phyloP scores from a whole-genome alignment of 2,888 invertebrate species.

The Napeogenes inachia region DNA sequence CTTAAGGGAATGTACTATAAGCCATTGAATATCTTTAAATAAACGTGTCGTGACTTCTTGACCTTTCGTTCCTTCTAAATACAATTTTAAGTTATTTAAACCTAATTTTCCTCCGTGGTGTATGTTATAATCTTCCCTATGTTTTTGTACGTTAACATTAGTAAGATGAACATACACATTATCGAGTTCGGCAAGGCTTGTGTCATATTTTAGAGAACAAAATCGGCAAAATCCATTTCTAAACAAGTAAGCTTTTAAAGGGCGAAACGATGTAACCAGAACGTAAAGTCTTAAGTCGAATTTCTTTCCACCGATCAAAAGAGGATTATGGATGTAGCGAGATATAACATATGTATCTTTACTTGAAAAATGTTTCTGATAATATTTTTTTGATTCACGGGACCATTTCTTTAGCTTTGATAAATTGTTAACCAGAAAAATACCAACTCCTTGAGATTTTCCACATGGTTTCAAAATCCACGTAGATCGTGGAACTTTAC shows the following conservation, averaged over 20 bases:
- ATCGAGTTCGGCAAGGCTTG: constrained; percentile 90
- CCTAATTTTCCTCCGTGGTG: constrained; percentile 97
- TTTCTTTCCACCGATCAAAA: constrained; percentile 96
- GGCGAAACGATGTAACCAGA: constrained; percentile 94
- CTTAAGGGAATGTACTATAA: constrained; percentile 94
- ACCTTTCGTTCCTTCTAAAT: constrained; percentile 93
- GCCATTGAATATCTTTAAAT: constrained; percentile 92
- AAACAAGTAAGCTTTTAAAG: constrained; percentile 94
- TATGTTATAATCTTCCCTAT: constrained; percentile 95
- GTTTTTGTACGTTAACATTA: constrained; percentile 98
- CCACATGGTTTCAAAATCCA: constrained; percentile 99
- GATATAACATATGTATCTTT: constrained; percentile 97
- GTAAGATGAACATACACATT: constrained; percentile 97
- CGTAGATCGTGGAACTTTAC: constrained; percentile 94
- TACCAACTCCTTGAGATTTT: constrained; percentile 95
- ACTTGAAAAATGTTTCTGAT: constrained; percentile 85
- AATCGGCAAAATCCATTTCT: constrained; percentile 96
- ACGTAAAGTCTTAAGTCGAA: constrained; percentile 96
- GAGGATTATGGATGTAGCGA: constrained; percentile 96
- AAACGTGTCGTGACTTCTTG: constrained; percentile 91
- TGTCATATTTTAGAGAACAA: constrained; percentile 96
- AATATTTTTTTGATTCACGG: constrained; percentile 89
- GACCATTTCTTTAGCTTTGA: constrained; percentile 96
- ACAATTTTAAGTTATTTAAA: constrained; percentile 91
- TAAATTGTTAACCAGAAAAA: constrained; percentile 95